Percentiles rank a stretch among this genome's conserved stretches.
These are phyloP conservation scores for Passer montanus DNA, from an alignment of 2,113 vertebrate species.

Conservation along the genomic window DNA sequence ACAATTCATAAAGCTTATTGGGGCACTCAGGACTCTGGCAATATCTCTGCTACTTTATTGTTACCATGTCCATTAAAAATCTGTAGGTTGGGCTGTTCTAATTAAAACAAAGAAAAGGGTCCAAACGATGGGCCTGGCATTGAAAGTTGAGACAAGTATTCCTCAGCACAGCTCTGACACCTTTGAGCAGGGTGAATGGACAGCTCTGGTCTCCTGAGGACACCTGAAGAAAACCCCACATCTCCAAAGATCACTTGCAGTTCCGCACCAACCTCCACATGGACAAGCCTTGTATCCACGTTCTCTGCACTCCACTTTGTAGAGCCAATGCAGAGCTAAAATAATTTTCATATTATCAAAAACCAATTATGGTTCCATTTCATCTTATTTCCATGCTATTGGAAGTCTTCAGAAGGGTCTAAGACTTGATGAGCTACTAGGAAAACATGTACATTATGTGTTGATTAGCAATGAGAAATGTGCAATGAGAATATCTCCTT, in stretches of 20 bases:
- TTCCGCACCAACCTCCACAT: neutral
- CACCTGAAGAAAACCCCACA: neutral
- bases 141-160: neutral
- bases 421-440: neutral
- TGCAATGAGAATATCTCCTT: neutral
- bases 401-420: neutral
- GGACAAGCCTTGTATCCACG: neutral
- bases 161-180: neutral
- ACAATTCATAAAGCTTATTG: neutral
- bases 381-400: neutral
- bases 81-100: neutral
- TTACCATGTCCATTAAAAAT: neutral
- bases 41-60: neutral
- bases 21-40: neutral
- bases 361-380: neutral
- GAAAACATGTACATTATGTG: neutral
- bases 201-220: neutral
- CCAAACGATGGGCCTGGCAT: neutral
- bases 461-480: neutral
- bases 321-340: neutral
- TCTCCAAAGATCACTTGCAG: neutral
- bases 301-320: neutral
- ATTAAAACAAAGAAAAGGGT: neutral
- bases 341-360: neutral
- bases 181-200: accelerated